Conservation (phyloP, 2,113 vertebrate species). For the Protomyctophum bolini region DNA sequence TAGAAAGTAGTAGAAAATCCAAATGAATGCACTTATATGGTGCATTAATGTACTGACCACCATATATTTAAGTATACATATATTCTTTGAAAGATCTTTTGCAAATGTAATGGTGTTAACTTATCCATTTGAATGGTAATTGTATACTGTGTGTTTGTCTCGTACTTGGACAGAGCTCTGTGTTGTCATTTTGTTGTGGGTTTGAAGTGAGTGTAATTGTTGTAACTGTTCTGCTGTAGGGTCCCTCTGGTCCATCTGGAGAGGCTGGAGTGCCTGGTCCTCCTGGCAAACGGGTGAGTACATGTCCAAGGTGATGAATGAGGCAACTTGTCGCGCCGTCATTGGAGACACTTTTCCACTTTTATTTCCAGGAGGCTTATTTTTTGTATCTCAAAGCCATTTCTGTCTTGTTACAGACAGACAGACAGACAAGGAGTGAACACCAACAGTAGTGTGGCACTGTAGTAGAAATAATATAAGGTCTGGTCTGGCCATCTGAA, state of each 20-base stretch:
- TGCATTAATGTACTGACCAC: no score
- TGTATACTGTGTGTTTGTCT: background rate
- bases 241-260: conserved; percentile 95
- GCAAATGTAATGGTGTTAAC: background rate
- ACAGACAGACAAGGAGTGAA: no score
- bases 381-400: background rate
- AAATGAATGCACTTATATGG: no score
- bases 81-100: no score
- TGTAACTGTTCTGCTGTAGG: conserved; percentile 75
- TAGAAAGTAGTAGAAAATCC: no score
- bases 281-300: conserved; percentile 94
- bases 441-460: no score
- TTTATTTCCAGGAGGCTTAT: conserved; percentile 16
- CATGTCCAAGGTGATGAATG: conserved; percentile 35
- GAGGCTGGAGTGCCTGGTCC: conserved; percentile 97
- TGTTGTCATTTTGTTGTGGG: conserved; percentile 15
- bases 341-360: conserved; percentile 6
- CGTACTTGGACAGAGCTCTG: background rate
- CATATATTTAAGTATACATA: no score
- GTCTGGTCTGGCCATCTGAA: no score
- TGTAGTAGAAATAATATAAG: no score
- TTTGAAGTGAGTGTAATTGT: conserved; percentile 17
- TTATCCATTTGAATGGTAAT: background rate
- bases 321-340: conserved; percentile 16
- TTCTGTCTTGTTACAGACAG: no score